Base-by-base conservation (phyloP, 2,888 invertebrate genomes). In the Pheosia gnoma region DNA sequence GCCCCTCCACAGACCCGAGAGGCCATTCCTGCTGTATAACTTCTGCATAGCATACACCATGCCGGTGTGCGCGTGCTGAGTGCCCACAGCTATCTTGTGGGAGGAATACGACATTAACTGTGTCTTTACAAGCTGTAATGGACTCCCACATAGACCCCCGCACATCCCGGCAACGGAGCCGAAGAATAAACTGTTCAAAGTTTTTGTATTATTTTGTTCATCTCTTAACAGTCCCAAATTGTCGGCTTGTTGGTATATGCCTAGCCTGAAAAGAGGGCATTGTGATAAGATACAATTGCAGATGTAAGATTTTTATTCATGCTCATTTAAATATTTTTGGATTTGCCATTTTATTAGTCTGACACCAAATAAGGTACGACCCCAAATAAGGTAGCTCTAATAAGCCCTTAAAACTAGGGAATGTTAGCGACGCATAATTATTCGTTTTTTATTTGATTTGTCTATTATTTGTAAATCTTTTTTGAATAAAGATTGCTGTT, bases 91-190 rank as follows among this genome's bases (percentile, higher is more conserved):
- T 63, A 98, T 97, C 70, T 95, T 92, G 67, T 95, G 90, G 0
- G 95, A 95, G 1, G 97, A 96, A 85, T 96, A 95, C 0, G 97
- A 95, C 94, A 98, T 98, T 3, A 98, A 92, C 79, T 98, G 98
- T 0, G 97, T 98, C 90, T 98, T 98, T 0, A 98, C 96, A 90
- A 99, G 89, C 82, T 97, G 98, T 60, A 98, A 95, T 0, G 98
- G 98, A 88, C 98, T 98, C 4, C 97, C 98, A 63, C 96, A 91
- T 62, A 96, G 94, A 2, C 96, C 96, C 1, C 98, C 98, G 39
- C 96, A 85, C 74, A 95, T 95, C 0, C 98, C 98, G 10, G 97
- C 95, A 8, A 96, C 73, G 0, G 97, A 97, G 3, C 98, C 97
- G 70, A 96, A 95, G 36, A 96, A 74, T 0, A 97, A 91, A 65